A percentile compares a stretch with the other conserved stretches of the same genome.
Evolutionary conservation across 2,888 invertebrate genomes (phyloP).

Genomic region (Hecatera dysodea): DNA sequence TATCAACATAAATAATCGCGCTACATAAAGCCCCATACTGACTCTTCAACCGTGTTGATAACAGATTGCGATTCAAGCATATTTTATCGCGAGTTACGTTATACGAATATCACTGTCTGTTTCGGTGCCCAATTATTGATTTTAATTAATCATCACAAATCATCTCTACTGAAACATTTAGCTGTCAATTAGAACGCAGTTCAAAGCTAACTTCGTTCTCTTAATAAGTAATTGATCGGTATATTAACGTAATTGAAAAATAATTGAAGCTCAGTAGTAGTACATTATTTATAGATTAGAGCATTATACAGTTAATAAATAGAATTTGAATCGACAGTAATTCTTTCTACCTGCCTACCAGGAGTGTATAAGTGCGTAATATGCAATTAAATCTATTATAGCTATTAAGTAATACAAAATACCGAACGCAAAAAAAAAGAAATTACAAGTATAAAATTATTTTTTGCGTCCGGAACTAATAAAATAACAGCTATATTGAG

Average conservation of each 20-base stretch:
- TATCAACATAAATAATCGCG: constrained; percentile 3
- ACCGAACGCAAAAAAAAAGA: too few relatives aligned
- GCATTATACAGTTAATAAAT: not conserved
- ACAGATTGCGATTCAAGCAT: not conserved
- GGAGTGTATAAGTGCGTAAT: not conserved
- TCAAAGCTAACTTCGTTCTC: constrained; percentile 18
- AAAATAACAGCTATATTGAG: too few relatives aligned
- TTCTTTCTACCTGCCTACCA: not conserved
- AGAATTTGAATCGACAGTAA: not conserved
- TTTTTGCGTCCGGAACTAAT: too few relatives aligned
- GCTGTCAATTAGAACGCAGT: constrained; percentile 13
- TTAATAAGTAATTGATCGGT: constrained; percentile 26
- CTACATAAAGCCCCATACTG: not conserved
- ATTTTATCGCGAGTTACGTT: not conserved
- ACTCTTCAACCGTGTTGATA: not conserved
- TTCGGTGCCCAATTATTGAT: not conserved
- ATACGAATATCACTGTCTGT: not conserved
- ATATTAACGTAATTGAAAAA: constrained; percentile 22
- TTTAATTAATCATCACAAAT: not conserved
- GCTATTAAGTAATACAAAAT: too few relatives aligned
- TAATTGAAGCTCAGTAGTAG: constrained; percentile 16
- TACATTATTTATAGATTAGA: not conserved
- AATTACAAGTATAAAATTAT: too few relatives aligned
- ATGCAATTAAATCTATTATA: too few relatives aligned
- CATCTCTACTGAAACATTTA: not conserved